Evolutionary conservation across 2,797 vertebrate genomes (phyloP).

Genomic region (Onychomys arenicola): DNA sequence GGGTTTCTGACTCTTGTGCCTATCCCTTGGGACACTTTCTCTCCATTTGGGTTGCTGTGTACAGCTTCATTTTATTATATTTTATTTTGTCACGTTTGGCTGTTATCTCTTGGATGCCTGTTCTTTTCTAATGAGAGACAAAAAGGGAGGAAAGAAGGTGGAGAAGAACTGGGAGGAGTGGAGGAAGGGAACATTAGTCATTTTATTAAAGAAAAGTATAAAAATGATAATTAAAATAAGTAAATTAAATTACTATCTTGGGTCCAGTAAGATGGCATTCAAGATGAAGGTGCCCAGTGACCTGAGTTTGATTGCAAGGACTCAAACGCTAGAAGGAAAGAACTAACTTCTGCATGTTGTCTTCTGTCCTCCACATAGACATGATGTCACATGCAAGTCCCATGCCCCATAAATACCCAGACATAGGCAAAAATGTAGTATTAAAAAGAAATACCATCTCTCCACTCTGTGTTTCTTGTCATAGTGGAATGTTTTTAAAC

Average conservation of each 20-base stretch:
- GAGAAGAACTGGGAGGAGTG: too few relatives aligned
- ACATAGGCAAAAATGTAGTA: not conserved
- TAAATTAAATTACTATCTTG: not conserved
- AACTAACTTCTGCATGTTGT: not conserved
- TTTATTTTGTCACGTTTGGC: not conserved
- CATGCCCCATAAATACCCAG: not conserved
- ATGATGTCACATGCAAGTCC: not conserved
- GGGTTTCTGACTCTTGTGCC: not conserved
- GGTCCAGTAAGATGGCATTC: not conserved
- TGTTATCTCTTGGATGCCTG: not conserved
- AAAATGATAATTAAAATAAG: not conserved
- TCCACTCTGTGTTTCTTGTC: not conserved
- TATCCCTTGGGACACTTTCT: not conserved
- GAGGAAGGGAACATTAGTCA: not conserved
- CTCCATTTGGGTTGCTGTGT: not conserved
- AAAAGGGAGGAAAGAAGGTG: accelerated
- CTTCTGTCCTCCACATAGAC: not conserved
- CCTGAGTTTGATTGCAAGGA: not conserved
- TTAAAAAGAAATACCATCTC: not conserved
- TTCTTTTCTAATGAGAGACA: not conserved
- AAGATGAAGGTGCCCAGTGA: too few relatives aligned
- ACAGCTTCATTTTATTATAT: not conserved
- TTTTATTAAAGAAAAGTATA: not conserved
- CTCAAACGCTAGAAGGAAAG: not conserved
- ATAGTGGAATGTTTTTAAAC: not conserved